Base-by-base conservation (phyloP, 37 sponge, comb jelly and placozoan species). In the Dysidea cf. avara region DNA sequence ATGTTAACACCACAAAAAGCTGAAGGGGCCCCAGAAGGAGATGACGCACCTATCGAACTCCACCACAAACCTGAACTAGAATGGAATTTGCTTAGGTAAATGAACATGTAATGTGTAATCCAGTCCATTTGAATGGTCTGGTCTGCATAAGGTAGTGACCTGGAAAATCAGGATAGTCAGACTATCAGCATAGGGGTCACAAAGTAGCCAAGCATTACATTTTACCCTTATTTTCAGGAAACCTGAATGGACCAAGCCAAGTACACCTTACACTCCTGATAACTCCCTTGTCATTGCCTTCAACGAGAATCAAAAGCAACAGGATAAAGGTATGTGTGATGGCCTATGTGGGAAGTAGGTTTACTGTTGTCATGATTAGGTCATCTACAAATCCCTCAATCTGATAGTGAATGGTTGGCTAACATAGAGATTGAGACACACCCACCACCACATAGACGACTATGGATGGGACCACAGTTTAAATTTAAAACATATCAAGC, bases 381-480 rank as follows among this genome's bases (percentile, higher is more conserved):
- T n/a, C n/a, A n/a, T n/a, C n/a, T n/a, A n/a, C 39, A 4, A 26
- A 22, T 43, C 26, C 48, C 72, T 47, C 38, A 53, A 59, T 54
- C 71, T 25, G 78, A 79, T 0, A 76, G 69, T 34, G 76, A 83
- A 39, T 97, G 97, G 97, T 68, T 97, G 26, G 75, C 94, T 21
- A 73, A 94, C 36, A 90, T 97, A 38, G 97, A 97, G 65, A 75
- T 94, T 17, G 77, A 83, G 50, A 93, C 97, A 0, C 81, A 97
- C 56, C 89, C 85, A 43, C 81, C 94, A 22, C 97, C 97, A 5
- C 83, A 80, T 59, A 53, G 97, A 11, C 69, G 97, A 2, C 86
- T 97, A 5, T 97, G 97, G 97, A 97, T 97, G 97, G 97, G 97
- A 51, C 97, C 97, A 4, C 97, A 97, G 89, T 97, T 97, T 84